Percentiles rank a stretch among this genome's conserved stretches.
Evolutionary conservation across 2,113 vertebrate species (phyloP).

Genomic region (Labeo rohita): DNA sequence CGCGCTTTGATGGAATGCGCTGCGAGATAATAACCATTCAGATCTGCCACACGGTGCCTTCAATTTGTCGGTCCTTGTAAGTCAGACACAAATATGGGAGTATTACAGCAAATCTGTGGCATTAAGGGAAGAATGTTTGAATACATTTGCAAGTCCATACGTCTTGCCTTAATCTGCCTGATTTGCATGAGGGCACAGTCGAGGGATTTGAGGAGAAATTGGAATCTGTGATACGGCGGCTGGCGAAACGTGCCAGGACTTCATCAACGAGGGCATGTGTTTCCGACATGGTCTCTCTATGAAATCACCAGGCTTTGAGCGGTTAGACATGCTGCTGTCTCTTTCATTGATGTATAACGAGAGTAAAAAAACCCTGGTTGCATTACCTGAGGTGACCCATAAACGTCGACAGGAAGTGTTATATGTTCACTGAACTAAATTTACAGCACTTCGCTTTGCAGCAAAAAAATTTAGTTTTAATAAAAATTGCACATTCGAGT

Average conservation of each 20-base stretch:
- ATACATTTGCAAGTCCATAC: constrained; percentile 49
- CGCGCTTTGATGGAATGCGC: constrained; percentile 35
- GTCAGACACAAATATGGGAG: constrained; percentile 51
- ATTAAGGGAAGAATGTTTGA: constrained; percentile 44
- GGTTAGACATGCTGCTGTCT: not conserved
- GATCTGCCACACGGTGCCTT: constrained; percentile 47
- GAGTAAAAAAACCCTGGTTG: not conserved
- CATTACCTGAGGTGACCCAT: not conserved
- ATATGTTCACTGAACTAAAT: not conserved
- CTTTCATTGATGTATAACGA: not conserved
- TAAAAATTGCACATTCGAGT: not conserved
- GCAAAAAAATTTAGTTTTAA: not conserved
- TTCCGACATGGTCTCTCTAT: not conserved
- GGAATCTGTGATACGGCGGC: constrained; percentile 35
- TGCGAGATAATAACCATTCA: constrained; percentile 54
- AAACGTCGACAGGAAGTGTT: not conserved
- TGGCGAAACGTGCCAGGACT: constrained; percentile 40
- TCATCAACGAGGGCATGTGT: constrained; percentile 24
- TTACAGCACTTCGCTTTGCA: no score
- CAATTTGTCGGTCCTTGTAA: constrained; percentile 52
- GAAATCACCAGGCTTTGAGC: not conserved
- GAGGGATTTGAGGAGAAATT: constrained; percentile 54
- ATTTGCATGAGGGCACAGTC: constrained; percentile 56
- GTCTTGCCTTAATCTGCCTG: constrained; percentile 46
- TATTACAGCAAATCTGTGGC: constrained; percentile 53